Base-by-base conservation (phyloP, 1,140 invertebrate genomes). In the Polyergus mexicanus region DNA sequence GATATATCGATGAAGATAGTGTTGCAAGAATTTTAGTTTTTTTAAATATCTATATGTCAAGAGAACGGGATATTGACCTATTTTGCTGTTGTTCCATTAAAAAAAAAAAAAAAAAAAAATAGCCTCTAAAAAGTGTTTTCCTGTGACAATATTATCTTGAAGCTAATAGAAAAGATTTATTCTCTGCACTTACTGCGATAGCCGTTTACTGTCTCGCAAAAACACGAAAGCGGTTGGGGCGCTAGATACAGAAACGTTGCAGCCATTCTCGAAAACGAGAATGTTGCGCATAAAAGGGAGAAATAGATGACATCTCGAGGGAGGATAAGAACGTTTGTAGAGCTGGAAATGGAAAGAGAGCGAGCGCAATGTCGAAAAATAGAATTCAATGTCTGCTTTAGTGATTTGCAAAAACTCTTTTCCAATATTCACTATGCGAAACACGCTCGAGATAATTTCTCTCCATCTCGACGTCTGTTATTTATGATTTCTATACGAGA, bases 391-490 rank as follows among this genome's bases (percentile, higher is more conserved):
- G 78, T 83, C 68, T 83, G 54, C 56, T 83, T 83, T 83, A 83
- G 78, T 83, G 78, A 83, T 83, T 83, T 83, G 78, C 68, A 83
- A 83, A 83, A 83, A 83, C 68, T 74, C 68, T 83, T 83, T 83
- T 13, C 68, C 66, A 83, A 83, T 83, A 83, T 74, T 83, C 54
- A 41, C 41, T 44, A 74, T 47, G 68, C 78, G 22, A 83, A 35
- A 72, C 38, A 74, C 28, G 38, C 22, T 47, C 2, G 19, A 72
- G 54, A 25, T 74, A 60, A 47, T 51, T 16, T 51, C 47, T n/a
- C 8, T 72, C 28, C n/a, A 13, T 16, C 7, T 25, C 44, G n/a
- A 3, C 13, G 16, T 16, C 60, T 35, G 54, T 72, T 81, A 83
- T 74, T 83, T 83, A 62, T 74, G 32, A 19, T 74, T 35, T 25